Evolutionary conservation across 1,140 invertebrate species (phyloP), one percentile per base, ranked within the genome.

Genomic region (Bombus huntii): DNA sequence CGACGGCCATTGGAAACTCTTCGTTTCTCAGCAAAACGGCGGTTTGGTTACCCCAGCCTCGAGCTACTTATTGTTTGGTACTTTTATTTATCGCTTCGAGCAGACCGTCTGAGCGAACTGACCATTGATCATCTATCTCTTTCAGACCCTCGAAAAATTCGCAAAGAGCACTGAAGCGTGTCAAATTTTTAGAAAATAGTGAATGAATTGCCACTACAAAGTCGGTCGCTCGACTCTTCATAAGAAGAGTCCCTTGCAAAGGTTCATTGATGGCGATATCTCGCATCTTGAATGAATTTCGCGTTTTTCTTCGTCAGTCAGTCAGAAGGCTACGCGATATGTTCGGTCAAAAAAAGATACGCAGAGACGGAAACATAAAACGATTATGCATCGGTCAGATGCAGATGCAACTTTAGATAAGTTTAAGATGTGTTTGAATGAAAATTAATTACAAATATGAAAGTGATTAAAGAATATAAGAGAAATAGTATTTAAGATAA

Each of bases 181-280:
- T 93, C 90, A 90, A 93, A 95, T 94, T 89, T 87, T 81, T 76
- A 70, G 89, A 86, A 92, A 93, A 88, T 91, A 42, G 82, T 94
- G 90, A 94, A 94, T 94, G 93, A 94, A 93, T 92, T 82, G 89
- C 90, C 91, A 92, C 91, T 93, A 92, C 89, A 92, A 88, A 89
- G 91, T 94, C 91, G 22, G 80, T 81, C 87, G 53, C 86, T 80
- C 90, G 74, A 81, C 87, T 70, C 81, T n/a, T 34, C 53, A 53
- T 59, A 34, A 65, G 87, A 90, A 77, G 31, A 77, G 76, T 90
- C 78, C 72, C 73, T 87, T 85, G 82, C 83, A 82, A 79, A 65
- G 15, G 42, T n/a, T 88, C 92, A 93, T 93, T 92, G 89, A 94
- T 71, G 75, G 65, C 74, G 44, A 91, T 91, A 74, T 85, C 87